Conservation (phyloP, 2,113 vertebrate genomes). For the Elachura formosa region DNA sequence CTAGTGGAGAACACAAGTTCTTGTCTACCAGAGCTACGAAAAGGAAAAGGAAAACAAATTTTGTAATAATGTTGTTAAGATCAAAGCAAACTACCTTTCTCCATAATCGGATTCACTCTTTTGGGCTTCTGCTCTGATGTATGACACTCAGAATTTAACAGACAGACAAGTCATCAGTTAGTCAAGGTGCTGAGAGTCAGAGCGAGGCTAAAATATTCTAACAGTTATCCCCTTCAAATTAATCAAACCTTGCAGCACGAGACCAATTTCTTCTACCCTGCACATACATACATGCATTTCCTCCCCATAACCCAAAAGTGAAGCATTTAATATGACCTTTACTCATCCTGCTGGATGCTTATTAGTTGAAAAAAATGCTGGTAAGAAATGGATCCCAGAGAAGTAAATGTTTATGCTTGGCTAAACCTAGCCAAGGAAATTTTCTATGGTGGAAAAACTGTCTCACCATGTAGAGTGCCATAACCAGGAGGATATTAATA, state of each 20-base stretch:
- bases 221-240: neutral
- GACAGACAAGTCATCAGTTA: neutral
- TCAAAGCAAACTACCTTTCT: constrained; percentile 32
- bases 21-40: constrained; percentile 1
- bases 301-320: neutral
- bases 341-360: constrained; percentile 28
- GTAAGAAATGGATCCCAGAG: constrained; percentile 62
- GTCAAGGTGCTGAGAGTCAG: neutral
- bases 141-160: neutral
- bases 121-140: neutral
- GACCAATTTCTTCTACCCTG: neutral
- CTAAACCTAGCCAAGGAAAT: constrained; percentile 70
- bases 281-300: neutral
- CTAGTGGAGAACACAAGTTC: neutral
- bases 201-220: neutral
- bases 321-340: constrained; percentile 39
- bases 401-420: constrained; percentile 67
- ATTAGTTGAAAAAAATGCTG: constrained; percentile 61
- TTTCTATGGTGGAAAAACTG: constrained; percentile 72
- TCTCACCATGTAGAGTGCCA: constrained; percentile 48
- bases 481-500: constrained; percentile 64
- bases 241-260: neutral
- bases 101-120: neutral
- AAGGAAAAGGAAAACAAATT: constrained; percentile 56
- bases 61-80: constrained; percentile 37